Evolutionary conservation across 2,888 invertebrate species (phyloP), one percentile per base, ranked within the genome.

Genomic region (Hirtodrosophila histrioides): DNA sequence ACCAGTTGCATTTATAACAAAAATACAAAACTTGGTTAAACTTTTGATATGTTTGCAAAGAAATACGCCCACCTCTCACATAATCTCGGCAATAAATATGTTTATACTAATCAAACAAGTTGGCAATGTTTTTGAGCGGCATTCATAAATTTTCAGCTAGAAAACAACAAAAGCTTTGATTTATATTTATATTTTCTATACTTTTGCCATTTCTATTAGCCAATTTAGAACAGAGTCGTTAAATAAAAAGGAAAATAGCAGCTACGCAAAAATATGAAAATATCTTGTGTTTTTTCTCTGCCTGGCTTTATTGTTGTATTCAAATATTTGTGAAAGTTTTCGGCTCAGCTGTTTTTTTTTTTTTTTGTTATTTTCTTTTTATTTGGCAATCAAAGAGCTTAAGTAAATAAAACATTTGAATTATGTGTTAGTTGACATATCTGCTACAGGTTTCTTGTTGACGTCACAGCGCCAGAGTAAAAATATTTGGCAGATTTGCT

Each of bases 321-420:
- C 11, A 53, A 69, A 71, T 69, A 64, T 71, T 65, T 72, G 46
- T 39, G 40, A 35, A 63, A 40, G 31, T 37, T 44, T 45, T 37
- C 31, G 39, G 37, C 40, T 12, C 10, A 31, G 31, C 17, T 17
- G 17, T 17, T 17, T 17, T 17, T 17, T 17, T 17, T 17, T 37
- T 53, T 60, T 45, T 36, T 45, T 17, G 7, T 37, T 40, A 17
- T 41, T 31, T 8, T 43, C 50, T 58, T 56, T 44, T 61, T 46
- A 51, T 61, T 60, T 64, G 63, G 40, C 62, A 67, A 78, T 72
- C 68, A 68, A 79, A 71, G 70, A 74, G 75, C 77, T 72, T 43
- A 67, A 70, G 77, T 65, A 82, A 78, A 85, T 87, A 85, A 84
- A 87, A 87, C 88, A 87, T 71, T 73, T 87, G 73, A 84, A 76